Evolutionary conservation across 2,797 vertebrate species (phyloP).

Genomic region (Notolepis coatsorum): DNA sequence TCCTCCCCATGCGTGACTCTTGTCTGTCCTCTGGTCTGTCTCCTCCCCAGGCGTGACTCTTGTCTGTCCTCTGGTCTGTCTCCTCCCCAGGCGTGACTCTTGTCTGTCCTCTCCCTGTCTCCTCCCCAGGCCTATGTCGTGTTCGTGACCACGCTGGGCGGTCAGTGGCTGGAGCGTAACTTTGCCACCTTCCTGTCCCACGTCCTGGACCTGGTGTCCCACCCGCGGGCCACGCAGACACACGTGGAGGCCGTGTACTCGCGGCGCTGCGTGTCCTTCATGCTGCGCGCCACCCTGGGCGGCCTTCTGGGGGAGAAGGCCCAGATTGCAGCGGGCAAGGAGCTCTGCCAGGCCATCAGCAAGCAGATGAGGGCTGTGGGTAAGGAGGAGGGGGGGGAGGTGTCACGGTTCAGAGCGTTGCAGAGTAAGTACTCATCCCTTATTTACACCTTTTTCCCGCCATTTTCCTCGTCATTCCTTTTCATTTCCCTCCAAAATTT

Average conservation of each 20-base stretch:
- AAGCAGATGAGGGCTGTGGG: constrained; percentile 99
- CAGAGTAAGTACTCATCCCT: constrained; percentile 85
- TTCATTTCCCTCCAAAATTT: constrained; percentile 14
- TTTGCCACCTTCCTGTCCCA: constrained; percentile 96
- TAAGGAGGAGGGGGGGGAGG: constrained; percentile 88
- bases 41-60: too few species aligned
- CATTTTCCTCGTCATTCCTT: constrained; percentile 37
- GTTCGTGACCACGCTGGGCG: constrained; percentile 94
- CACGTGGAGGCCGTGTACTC: constrained; percentile 99
- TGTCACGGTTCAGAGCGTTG: constrained; percentile 85
- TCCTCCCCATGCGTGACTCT: too few species aligned
- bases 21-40: too few species aligned
- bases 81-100: too few species aligned
- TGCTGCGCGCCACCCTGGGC: constrained; percentile 95
- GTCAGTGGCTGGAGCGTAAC: constrained; percentile 98
- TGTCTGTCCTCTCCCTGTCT: too few species aligned
- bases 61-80: too few species aligned
- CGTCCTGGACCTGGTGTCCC: constrained; percentile 95
- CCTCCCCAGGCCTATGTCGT: constrained; percentile 93
- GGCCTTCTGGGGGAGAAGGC: constrained; percentile 97
- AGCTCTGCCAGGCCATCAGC: constrained; percentile 97
- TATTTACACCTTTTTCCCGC: constrained; percentile 39
- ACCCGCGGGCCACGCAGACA: constrained; percentile 96
- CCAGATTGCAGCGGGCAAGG: constrained; percentile 98
- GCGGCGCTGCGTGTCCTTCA: constrained; percentile 97